Percentiles rank a stretch among this genome's conserved stretches.
These are phyloP conservation scores for Pollachius pollachius DNA, from an alignment of 2,113 vertebrate genomes.

Conservation along the genomic window DNA sequence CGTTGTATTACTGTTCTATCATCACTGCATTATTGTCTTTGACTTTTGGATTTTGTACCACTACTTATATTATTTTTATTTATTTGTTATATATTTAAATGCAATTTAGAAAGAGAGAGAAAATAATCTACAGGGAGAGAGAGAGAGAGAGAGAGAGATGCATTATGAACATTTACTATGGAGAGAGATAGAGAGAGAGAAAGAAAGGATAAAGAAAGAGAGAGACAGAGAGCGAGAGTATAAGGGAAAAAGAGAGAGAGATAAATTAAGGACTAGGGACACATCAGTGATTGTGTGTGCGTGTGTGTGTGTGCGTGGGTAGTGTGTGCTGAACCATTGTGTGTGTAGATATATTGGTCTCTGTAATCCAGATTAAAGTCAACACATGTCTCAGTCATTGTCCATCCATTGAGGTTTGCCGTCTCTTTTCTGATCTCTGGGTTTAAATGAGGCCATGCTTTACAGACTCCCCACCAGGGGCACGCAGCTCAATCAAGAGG, in stretches of 20 bases:
- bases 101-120: neutral
- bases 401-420: neutral
- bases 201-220: neutral
- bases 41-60: too few species aligned
- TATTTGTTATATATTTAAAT: too few species aligned
- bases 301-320: neutral
- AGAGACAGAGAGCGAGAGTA: neutral
- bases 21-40: too few species aligned
- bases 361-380: neutral
- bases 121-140: slow-evolving; percentile 10
- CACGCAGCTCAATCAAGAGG: neutral
- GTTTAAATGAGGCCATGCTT: neutral
- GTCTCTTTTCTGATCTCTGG: neutral
- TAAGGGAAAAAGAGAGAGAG: neutral
- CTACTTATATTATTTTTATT: neutral
- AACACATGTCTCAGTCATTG: neutral
- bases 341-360: neutral
- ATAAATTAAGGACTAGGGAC: neutral
- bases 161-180: too few species aligned
- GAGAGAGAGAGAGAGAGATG: neutral
- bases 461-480: neutral
- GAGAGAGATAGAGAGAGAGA: neutral
- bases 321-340: neutral
- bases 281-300: neutral
- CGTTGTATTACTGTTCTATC: too few species aligned